phyloP scores from a whole-genome alignment of 2,113 vertebrate genomes.

The Lipophrys pholis region DNA sequence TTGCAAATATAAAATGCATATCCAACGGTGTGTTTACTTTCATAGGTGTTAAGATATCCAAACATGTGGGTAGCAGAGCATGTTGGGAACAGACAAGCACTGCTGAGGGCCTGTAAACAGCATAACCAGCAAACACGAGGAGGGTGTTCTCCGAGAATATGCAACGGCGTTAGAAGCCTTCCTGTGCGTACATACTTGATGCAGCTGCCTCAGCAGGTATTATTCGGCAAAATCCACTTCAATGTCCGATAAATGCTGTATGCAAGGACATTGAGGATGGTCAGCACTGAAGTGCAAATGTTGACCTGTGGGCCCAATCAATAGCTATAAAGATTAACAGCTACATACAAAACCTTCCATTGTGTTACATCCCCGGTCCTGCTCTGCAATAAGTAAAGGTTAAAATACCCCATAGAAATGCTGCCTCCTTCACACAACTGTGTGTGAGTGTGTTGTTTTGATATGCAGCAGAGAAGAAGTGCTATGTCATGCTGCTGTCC shows the following conservation, averaged over 20 bases:
- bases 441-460: slow-evolving; percentile 22
- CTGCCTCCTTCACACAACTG: background rate
- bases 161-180: slow-evolving; percentile 11
- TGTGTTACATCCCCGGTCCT: slow-evolving; percentile 1
- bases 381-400: slow-evolving; percentile 16
- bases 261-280: slow-evolving; percentile 1
- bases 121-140: slow-evolving; percentile 20
- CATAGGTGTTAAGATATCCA: slow-evolving; percentile 49
- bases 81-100: slow-evolving; percentile 26
- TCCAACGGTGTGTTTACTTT: slow-evolving; percentile 59
- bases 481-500: slow-evolving; percentile 71
- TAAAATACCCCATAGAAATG: background rate
- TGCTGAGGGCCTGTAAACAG: slow-evolving; percentile 30
- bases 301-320: slow-evolving; percentile 18
- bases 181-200: slow-evolving; percentile 18
- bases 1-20: slow-evolving; percentile 56
- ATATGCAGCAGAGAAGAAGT: slow-evolving; percentile 58
- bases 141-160: slow-evolving; percentile 17
- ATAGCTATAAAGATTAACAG: too few relatives aligned
- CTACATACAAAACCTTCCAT: background rate
- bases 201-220: slow-evolving; percentile 11
- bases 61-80: slow-evolving; percentile 34
- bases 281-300: background rate
- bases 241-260: slow-evolving; percentile 1
- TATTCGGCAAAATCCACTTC: slow-evolving; percentile 2